A percentile compares a stretch with the other conserved stretches of the same genome.
phyloP scores from a whole-genome alignment of 2,888 invertebrate species.

The Tipula unca region DNA sequence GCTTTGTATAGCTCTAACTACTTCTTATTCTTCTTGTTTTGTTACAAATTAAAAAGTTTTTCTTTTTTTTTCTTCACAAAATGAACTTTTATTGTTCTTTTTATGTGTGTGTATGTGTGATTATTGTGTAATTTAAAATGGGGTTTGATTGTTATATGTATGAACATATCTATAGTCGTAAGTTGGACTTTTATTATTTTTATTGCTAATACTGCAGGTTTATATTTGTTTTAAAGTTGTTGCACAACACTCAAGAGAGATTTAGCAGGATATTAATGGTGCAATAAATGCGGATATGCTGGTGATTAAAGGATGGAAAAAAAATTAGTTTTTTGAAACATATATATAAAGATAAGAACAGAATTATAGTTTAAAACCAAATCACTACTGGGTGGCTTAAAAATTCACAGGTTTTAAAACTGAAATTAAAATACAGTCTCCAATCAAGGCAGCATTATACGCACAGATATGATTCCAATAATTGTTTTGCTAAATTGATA shows the following conservation, averaged over 20 bases:
- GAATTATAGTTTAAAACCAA: too few relatives aligned
- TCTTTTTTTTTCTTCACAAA: not conserved
- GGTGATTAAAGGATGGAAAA: too few relatives aligned
- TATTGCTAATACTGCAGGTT: not conserved
- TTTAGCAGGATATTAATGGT: not conserved
- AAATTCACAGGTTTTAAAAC: too few relatives aligned
- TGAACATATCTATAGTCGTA: not conserved
- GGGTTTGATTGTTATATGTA: not conserved
- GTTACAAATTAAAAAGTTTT: not conserved
- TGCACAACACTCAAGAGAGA: not conserved
- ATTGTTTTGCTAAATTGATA: too few relatives aligned
- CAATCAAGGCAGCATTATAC: too few relatives aligned
- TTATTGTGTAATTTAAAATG: not conserved
- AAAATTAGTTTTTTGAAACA: too few relatives aligned
- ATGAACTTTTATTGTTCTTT: constrained; percentile 8
- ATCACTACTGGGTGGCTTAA: too few relatives aligned
- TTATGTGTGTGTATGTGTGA: not conserved
- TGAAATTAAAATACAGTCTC: too few relatives aligned
- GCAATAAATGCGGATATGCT: not conserved
- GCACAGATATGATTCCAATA: too few relatives aligned
- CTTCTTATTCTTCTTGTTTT: not conserved
- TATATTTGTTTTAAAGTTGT: not conserved
- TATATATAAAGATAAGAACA: too few relatives aligned
- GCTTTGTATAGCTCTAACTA: not conserved
- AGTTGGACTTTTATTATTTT: not conserved